Evolutionary conservation across 2,797 vertebrate species (phyloP).

Genomic region (Micromesistius poutassou): DNA sequence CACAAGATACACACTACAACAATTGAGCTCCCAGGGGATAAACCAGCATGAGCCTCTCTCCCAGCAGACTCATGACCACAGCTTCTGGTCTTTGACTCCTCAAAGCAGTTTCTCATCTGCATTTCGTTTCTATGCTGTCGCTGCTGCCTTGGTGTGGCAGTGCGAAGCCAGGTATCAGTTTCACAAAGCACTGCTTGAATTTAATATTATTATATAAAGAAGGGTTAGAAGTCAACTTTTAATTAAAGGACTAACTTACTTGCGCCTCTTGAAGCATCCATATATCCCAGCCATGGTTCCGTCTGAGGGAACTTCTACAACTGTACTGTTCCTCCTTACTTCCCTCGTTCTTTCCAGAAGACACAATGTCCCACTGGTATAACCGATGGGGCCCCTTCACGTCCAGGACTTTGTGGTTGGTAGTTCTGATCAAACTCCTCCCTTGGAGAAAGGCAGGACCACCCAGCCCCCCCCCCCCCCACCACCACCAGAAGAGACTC

Average conservation of each 20-base stretch:
- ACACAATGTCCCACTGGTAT: neutral
- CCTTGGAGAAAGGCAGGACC: neutral
- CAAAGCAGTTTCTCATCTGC: neutral
- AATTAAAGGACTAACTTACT: slow-evolving; percentile 46
- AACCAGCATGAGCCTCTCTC: neutral
- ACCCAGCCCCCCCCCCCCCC: slow-evolving; percentile 13
- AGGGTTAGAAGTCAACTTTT: neutral
- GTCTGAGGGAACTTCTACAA: slow-evolving; percentile 1
- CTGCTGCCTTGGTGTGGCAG: neutral
- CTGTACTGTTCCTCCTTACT: neutral
- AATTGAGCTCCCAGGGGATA: neutral
- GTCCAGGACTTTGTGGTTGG: slow-evolving; percentile 7
- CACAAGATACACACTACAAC: neutral
- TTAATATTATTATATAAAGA: neutral
- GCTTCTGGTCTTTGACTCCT: neutral
- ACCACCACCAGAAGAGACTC: neutral
- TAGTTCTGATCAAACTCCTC: slow-evolving; percentile 1
- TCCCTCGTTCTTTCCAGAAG: neutral
- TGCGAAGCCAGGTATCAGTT: neutral
- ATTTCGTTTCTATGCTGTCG: neutral
- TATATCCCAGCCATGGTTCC: slow-evolving; percentile 55
- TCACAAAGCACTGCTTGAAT: neutral
- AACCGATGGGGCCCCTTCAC: slow-evolving; percentile 9
- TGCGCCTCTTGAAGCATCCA: slow-evolving; percentile 61
- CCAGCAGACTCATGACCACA: neutral